These are phyloP conservation scores for Homalodisca vitripennis DNA, from an alignment of 1,140 invertebrate species.

Conservation along the genomic window DNA sequence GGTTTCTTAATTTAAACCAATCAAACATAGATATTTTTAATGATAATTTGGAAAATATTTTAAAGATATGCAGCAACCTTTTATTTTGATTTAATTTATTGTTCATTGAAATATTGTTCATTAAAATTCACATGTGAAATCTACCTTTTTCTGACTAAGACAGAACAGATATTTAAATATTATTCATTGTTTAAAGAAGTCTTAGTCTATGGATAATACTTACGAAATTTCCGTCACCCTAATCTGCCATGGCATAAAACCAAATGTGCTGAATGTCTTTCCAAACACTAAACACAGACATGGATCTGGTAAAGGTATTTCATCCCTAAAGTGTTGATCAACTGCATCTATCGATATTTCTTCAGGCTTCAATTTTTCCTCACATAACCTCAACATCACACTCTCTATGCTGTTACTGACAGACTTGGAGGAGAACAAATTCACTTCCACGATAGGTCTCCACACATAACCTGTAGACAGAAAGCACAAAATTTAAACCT, in stretches of 20 bases:
- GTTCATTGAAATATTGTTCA: too few relatives aligned
- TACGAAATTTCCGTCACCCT: conserved; percentile 66
- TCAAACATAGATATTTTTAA: too few relatives aligned
- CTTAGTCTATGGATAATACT: conserved; percentile 35
- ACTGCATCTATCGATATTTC: conserved; percentile 53
- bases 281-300: conserved; percentile 64
- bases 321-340: conserved; percentile 41
- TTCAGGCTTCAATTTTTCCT: conserved; percentile 45
- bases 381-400: conserved; percentile 47
- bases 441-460: conserved; percentile 44
- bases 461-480: conserved; percentile 26
- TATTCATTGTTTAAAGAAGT: too few relatives aligned
- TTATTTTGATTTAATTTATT: too few relatives aligned
- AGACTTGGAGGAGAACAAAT: conserved; percentile 52
- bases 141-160: too few relatives aligned
- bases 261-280: conserved; percentile 56
- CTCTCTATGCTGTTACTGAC: conserved; percentile 55
- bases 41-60: too few relatives aligned
- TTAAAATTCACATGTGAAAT: too few relatives aligned
- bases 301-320: conserved; percentile 58
- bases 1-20: too few relatives aligned
- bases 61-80: too few relatives aligned
- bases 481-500: too few relatives aligned
- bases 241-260: conserved; percentile 69
- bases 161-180: too few relatives aligned